Evolutionary conservation across 2,797 vertebrate genomes (phyloP).

Genomic region (Siniperca scherzeri): DNA sequence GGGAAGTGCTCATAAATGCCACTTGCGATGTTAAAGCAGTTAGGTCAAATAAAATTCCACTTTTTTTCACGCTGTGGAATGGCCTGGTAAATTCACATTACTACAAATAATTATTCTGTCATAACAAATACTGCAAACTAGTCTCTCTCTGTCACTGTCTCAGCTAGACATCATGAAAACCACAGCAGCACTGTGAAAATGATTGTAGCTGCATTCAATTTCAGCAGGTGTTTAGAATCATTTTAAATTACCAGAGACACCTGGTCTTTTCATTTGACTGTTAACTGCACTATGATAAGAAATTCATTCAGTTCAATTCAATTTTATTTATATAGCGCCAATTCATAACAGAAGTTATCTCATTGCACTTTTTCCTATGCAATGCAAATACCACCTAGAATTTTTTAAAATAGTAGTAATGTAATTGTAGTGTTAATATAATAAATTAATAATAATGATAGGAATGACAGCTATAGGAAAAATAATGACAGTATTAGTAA

Average conservation of each 20-base stretch:
- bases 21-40: slow-evolving; percentile 6
- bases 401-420: no score
- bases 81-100: neutral
- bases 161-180: neutral
- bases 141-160: slow-evolving; percentile 5
- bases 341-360: no score
- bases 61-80: neutral
- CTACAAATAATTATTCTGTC: neutral
- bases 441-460: no score
- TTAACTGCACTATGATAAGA: slow-evolving; percentile 18
- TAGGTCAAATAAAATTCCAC: slow-evolving; percentile 10
- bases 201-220: slow-evolving; percentile 1
- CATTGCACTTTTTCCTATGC: no score
- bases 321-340: no score
- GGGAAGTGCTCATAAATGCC: slow-evolving; percentile 20
- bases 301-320: neutral
- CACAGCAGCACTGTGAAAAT: neutral
- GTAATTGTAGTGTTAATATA: no score
- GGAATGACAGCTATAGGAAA: no score
- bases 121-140: slow-evolving; percentile 7
- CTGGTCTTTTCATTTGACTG: slow-evolving; percentile 28
- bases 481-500: no score
- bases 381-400: no score
- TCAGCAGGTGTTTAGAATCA: slow-evolving; percentile 2
- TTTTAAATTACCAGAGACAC: slow-evolving; percentile 20